Conservation (phyloP, 2,113 vertebrate genomes). For the Halichoerus grypus region DNA sequence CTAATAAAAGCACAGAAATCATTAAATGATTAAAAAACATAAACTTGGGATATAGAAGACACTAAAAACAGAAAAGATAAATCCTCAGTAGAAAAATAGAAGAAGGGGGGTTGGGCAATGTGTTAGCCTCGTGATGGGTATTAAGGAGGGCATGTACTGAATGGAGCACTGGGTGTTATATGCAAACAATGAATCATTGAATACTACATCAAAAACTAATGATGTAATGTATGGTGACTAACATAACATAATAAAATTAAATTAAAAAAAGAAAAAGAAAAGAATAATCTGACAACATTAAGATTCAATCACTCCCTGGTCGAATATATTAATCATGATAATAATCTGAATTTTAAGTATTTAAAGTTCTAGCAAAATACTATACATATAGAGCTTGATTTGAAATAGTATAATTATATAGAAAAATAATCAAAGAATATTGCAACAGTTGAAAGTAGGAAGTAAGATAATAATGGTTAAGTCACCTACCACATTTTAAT, state of each 20-base stretch:
- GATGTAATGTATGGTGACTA: too few relatives aligned
- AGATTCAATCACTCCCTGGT: not conserved
- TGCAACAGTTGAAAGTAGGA: not conserved
- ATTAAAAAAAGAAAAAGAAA: not conserved
- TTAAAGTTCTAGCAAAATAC: not conserved
- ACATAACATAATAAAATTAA: not conserved
- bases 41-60: not conserved
- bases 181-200: too few relatives aligned
- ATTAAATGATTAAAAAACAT: slow-evolving; percentile 25
- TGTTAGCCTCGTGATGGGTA: too few relatives aligned
- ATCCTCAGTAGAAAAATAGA: not conserved
- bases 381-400: not conserved
- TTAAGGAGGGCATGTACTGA: too few relatives aligned
- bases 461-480: too few relatives aligned
- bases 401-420: not conserved
- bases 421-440: not conserved
- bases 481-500: not conserved
- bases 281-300: not conserved
- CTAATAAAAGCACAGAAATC: not conserved
- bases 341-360: not conserved
- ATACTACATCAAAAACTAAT: too few relatives aligned
- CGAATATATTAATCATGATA: not conserved
- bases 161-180: too few relatives aligned
- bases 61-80: not conserved
- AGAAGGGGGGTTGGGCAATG: not conserved